Conservation (phyloP, 2,888 invertebrate genomes). For the Chrysomela aeneicollis region DNA sequence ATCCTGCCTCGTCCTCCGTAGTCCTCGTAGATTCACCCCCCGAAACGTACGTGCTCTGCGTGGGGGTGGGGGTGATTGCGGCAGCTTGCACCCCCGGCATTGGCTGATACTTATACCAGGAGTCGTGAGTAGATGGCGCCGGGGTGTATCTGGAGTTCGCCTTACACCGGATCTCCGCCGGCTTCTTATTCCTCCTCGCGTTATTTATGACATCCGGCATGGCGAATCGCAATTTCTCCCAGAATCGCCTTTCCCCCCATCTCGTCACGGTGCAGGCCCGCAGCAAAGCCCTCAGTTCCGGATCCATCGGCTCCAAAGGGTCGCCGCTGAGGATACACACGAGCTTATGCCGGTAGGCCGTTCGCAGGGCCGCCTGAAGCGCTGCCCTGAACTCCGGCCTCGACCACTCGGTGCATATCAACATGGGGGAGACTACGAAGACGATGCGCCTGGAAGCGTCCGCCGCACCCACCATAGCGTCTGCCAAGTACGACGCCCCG, state of each 20-base stretch:
- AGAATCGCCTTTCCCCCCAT: slow-evolving; percentile 83
- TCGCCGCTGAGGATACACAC: slow-evolving; percentile 73
- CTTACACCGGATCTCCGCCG: slow-evolving; percentile 68
- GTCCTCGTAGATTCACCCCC: slow-evolving; percentile 66
- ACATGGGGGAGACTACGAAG: slow-evolving; percentile 80
- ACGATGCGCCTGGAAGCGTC: slow-evolving; percentile 77
- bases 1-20: slow-evolving; percentile 66
- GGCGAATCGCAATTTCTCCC: slow-evolving; percentile 81
- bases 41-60: slow-evolving; percentile 69
- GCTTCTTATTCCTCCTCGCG: slow-evolving; percentile 63
- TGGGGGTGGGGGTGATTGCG: slow-evolving; percentile 67
- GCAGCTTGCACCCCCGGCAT: slow-evolving; percentile 66
- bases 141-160: slow-evolving; percentile 72
- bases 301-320: slow-evolving; percentile 75
- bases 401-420: slow-evolving; percentile 85
- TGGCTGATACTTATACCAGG: slow-evolving; percentile 75
- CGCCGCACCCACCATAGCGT: slow-evolving; percentile 70
- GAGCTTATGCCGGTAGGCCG: slow-evolving; percentile 69
- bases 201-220: slow-evolving; percentile 78
- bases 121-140: slow-evolving; percentile 75
- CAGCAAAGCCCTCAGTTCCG: slow-evolving; percentile 76
- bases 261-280: slow-evolving; percentile 76
- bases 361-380: slow-evolving; percentile 78
- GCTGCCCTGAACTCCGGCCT: slow-evolving; percentile 83
- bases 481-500: slow-evolving; percentile 69